Evolutionary conservation across 2,888 invertebrate species (phyloP), one percentile per base, ranked within the genome.

Genomic region (Drosophila pseudotakahashii): DNA sequence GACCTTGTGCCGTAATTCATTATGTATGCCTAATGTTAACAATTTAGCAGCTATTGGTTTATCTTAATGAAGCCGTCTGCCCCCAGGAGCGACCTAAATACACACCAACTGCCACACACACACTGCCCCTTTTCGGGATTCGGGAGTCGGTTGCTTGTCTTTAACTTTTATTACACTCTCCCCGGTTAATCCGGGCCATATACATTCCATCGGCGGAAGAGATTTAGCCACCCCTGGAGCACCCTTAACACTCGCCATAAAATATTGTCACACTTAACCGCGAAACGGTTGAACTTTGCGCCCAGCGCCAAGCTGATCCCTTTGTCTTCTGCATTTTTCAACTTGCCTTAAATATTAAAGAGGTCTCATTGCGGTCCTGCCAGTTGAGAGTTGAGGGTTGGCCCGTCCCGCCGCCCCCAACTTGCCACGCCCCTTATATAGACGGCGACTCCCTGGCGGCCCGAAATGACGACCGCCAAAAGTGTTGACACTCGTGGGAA

Each of bases 41-140:
- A 84, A 84, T 88, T 84, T 84, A 88, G 87, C 88, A 79, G 87
- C 87, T 81, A 84, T 84, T 84, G 89, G 84, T 84, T 84, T 88
- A 88, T 84, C 84, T 86, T 83, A 84, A 84, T 84, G 88, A 84
- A 84, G 88, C 89, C 75, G 86, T 86, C 83, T 86, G 81, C 73
- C 74, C 73, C 70, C 63, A 44, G 53, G 63, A 70, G 58, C 75
- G 63, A 54, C 81, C 78, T 68, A 83, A 86, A 74, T 67, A 86
- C 74, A 80, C 80, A 60, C 51, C 32, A 52, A 61, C 60, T 30
- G 19, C 32, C 34, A 57, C 59, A 77, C 19, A 77, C 19, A 19
- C 81, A 77, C 70, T 74, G 74, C 70, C 72, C 75, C 74, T 71
- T 79, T 80, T 54, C n/a, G 81, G 69, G 66, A 76, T 74, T 39